Evolutionary conservation across 1,140 invertebrate species (phyloP).

Genomic region (Drosophila orosa): DNA sequence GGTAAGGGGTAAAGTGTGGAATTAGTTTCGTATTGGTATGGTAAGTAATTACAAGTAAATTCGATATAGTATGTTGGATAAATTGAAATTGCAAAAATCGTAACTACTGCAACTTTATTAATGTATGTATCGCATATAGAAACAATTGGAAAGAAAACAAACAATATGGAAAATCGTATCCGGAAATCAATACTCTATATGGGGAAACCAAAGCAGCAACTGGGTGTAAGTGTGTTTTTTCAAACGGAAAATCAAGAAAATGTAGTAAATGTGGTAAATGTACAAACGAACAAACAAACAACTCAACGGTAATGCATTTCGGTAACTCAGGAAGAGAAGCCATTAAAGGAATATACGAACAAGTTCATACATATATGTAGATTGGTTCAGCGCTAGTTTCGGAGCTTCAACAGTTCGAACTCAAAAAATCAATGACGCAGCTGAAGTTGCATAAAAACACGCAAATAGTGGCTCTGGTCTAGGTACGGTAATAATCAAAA

Average conservation of each 20-base stretch:
- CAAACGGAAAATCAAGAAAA: slow-evolving; percentile 62
- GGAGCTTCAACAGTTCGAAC: slow-evolving; percentile 58
- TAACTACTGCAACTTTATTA: slow-evolving; percentile 72
- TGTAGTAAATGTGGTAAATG: slow-evolving; percentile 45
- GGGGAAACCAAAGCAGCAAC: slow-evolving; percentile 64
- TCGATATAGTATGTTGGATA: slow-evolving; percentile 74
- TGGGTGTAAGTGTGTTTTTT: slow-evolving; percentile 53
- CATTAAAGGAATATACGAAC: slow-evolving; percentile 31
- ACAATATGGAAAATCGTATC: slow-evolving; percentile 22
- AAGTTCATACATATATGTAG: slow-evolving; percentile 42
- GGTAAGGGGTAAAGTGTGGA: slow-evolving; percentile 56
- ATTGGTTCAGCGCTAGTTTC: slow-evolving; percentile 55
- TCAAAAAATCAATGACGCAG: slow-evolving; percentile 65
- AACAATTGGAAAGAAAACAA: slow-evolving; percentile 38
- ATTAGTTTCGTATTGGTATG: slow-evolving; percentile 49
- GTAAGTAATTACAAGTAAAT: slow-evolving; percentile 78
- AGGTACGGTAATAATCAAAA: slow-evolving; percentile 49
- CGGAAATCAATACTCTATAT: slow-evolving; percentile 46
- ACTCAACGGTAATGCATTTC: slow-evolving; percentile 56
- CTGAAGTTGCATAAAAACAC: slow-evolving; percentile 83
- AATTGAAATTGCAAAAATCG: slow-evolving; percentile 74
- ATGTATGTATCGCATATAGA: slow-evolving; percentile 68
- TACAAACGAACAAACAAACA: slow-evolving; percentile 71
- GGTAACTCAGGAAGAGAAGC: slow-evolving; percentile 60
- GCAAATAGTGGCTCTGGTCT: slow-evolving; percentile 47